These are phyloP conservation scores for Brachionus rotundiformis DNA, from an alignment of 1,140 invertebrate genomes.

Conservation along the genomic window DNA sequence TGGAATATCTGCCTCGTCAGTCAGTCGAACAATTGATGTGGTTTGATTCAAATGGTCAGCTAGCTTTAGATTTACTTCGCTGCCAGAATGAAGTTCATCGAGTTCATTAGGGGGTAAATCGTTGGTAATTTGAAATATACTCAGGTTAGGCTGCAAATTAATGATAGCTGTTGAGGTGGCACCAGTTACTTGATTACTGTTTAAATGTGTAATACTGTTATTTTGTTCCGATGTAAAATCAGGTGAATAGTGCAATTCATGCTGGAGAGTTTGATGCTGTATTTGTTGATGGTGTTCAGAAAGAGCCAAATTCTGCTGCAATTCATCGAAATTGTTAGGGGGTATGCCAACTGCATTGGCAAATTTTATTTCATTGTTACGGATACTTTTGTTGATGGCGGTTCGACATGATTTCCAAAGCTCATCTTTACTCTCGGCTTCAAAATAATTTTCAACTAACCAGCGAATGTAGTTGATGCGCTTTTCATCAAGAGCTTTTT, in stretches of 20 bases:
- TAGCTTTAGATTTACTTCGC: background rate
- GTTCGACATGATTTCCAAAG: constrained; percentile 44
- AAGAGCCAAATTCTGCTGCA: constrained; percentile 16
- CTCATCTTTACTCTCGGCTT: constrained; percentile 35
- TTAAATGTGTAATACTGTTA: constrained; percentile 33
- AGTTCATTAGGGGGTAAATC: constrained; percentile 41
- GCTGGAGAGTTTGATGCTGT: background rate
- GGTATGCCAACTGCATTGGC: constrained; percentile 36
- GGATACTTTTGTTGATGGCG: constrained; percentile 45
- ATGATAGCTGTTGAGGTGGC: background rate
- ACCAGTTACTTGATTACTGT: background rate
- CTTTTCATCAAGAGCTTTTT: constrained; percentile 49
- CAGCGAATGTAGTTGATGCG: constrained; percentile 41
- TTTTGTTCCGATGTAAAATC: constrained; percentile 33
- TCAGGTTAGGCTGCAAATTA: constrained; percentile 43
- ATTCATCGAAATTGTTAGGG: constrained; percentile 29
- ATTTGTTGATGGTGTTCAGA: background rate
- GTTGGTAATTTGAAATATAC: constrained; percentile 48
- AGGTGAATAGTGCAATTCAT: background rate
- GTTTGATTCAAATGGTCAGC: constrained; percentile 24
- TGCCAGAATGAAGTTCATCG: constrained; percentile 7
- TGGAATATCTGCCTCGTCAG: constrained; percentile 7
- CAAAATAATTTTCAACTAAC: constrained; percentile 42
- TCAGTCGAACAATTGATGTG: constrained; percentile 35
- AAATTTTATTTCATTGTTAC: constrained; percentile 50